Percentiles rank a stretch among this genome's conserved stretches.
Conservation (phyloP, 2,888 invertebrate genomes). For the Lysandra bellargus region DNA sequence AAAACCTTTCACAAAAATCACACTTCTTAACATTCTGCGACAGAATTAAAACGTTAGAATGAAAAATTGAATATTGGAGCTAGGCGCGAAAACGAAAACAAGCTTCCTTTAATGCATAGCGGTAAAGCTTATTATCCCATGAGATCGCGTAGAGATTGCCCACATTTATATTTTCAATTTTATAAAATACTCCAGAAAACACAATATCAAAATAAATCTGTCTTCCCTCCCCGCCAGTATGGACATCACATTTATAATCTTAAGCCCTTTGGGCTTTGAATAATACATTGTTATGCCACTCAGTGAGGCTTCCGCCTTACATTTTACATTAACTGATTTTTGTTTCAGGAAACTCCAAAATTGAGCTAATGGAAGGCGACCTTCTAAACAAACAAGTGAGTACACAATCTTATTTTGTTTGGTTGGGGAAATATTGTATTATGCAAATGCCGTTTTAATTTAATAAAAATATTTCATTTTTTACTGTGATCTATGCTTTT, state of each 20-base stretch:
- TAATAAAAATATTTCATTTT: not conserved
- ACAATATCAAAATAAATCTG: conserved; percentile 2
- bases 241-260: conserved; percentile 23
- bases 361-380: conserved; percentile 15
- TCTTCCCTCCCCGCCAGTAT: not conserved
- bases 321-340: conserved; percentile 23
- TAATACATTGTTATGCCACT: conserved; percentile 19
- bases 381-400: conserved; percentile 4
- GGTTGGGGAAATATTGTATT: not conserved
- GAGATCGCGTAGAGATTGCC: not conserved
- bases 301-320: conserved; percentile 17
- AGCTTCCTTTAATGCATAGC: not conserved
- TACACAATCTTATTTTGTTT: conserved; percentile 2
- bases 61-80: not conserved
- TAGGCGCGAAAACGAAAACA: not conserved
- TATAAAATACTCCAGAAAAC: not conserved
- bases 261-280: conserved; percentile 23
- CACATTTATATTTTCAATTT: conserved; percentile 18
- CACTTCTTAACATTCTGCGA: not conserved
- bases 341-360: conserved; percentile 22
- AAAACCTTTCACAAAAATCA: too few species aligned
- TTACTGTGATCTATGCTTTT: not conserved
- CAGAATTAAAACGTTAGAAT: not conserved
- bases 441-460: not conserved
- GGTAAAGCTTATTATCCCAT: not conserved